A percentile compares a stretch with the other conserved stretches of the same genome.
Conservation (phyloP, 2,113 vertebrate genomes). For the Mustela lutreola region DNA sequence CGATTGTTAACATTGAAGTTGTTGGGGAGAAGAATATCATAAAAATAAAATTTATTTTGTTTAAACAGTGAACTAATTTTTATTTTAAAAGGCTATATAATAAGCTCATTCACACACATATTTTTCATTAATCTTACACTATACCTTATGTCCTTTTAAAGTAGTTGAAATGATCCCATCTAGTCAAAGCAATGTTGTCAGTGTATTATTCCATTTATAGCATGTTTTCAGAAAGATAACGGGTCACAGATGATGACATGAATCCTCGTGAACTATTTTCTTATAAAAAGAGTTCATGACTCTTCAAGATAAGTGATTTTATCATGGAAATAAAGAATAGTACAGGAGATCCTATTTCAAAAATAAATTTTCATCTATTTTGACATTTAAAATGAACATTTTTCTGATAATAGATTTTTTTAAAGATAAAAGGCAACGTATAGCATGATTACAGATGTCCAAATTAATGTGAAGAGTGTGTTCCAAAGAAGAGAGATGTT, state of each 20-base stretch:
- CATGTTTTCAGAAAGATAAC: constrained; percentile 25
- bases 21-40: neutral
- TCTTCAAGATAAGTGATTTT: constrained; percentile 49
- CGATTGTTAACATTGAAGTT: neutral
- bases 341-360: constrained; percentile 45
- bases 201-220: neutral
- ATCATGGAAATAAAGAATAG: constrained; percentile 50
- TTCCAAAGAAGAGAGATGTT: neutral
- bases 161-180: neutral
- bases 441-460: neutral
- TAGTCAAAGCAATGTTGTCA: neutral
- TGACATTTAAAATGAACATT: constrained; percentile 43
- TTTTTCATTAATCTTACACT: neutral
- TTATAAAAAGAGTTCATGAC: constrained; percentile 43
- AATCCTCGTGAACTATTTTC: neutral
- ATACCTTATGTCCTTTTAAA: constrained; percentile 14
- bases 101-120: neutral
- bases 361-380: constrained; percentile 21
- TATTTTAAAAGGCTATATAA: neutral
- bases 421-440: neutral
- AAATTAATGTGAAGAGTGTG: neutral
- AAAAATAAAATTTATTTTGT: constrained; percentile 30
- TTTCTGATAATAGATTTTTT: constrained; percentile 48
- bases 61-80: neutral
- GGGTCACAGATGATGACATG: constrained; percentile 40